Base-by-base conservation (phyloP, 1,140 invertebrate species). In the Thaumatotibia leucotreta region DNA sequence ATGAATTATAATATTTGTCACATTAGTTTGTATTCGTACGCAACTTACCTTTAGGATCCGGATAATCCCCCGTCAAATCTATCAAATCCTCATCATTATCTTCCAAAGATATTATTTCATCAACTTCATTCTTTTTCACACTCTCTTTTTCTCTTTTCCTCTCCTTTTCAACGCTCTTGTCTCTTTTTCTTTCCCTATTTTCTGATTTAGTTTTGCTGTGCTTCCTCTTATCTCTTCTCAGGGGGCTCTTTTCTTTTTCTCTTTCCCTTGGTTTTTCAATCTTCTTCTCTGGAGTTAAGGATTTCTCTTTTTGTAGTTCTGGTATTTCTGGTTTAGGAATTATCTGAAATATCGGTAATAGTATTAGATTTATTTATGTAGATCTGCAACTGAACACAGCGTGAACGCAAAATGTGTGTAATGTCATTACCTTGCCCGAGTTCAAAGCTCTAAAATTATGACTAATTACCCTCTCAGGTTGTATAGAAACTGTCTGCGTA, bases 31-130 rank as follows among this genome's bases (percentile, higher is more conserved):
- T n/a, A n/a, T n/a, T n/a, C n/a, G n/a, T n/a, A 31, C 5, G 11
- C 9, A 45, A 65, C 69, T 68, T 61, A 90, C 88, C 82, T 85
- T 82, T 89, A n/a, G 74, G 66, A 73, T 91, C 88, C 0, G 85
- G 85, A 23, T 79, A 77, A 11, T 91, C 88, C 0, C 82, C 88
- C 14, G 88, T 89, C 49, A 91, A 74, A 72, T 91, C 88, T 27
- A 91, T 89, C 65, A 89, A 73, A 52, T 89, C 88, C 74, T 89
- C 86, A 6, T 83, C 83, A 75, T 88, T 88, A 64, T 91, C 88
- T 27, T 84, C 85, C n/a, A 91, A 61, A 0, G 83, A 84, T 62
- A 91, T 91, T 32, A 91, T 81, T 63, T 88, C 88, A 31, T 82
- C 81, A n/a, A 80, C 24, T 2, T 78, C 76, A 3, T 84, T 77